Conservation (phyloP, 1,140 invertebrate species). For the Magallana gigas region DNA sequence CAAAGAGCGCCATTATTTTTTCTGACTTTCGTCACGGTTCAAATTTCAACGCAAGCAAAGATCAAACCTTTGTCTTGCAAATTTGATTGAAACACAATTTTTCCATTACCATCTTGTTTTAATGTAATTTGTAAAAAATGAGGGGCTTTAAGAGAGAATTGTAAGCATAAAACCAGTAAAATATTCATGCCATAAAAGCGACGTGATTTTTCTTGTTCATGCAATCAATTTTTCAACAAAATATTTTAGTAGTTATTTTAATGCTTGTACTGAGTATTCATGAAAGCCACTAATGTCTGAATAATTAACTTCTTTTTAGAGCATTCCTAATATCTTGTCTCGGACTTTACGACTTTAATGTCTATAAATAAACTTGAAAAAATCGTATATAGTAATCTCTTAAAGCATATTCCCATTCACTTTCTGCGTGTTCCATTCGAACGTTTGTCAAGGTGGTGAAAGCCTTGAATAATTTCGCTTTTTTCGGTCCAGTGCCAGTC, state of each 20-base stretch:
- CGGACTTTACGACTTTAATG: neutral
- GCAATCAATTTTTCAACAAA: slow-evolving; percentile 15
- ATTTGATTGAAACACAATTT: neutral
- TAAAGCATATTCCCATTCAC: too few relatives aligned
- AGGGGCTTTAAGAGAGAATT: neutral
- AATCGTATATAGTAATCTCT: too few relatives aligned
- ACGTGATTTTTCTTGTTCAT: neutral
- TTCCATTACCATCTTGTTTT: neutral
- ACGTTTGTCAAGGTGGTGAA: too few relatives aligned
- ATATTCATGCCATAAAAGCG: neutral
- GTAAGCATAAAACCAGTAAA: neutral
- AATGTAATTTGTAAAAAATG: neutral
- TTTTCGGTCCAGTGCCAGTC: too few relatives aligned
- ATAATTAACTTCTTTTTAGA: neutral
- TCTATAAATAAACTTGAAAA: neutral
- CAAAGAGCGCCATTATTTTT: neutral
- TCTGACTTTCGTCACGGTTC: slow-evolving; percentile 31
- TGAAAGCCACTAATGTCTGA: neutral
- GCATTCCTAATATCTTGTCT: neutral
- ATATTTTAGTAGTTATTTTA: neutral
- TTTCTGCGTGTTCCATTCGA: too few relatives aligned
- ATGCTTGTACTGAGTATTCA: neutral
- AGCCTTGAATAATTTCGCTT: too few relatives aligned
- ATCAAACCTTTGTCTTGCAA: neutral
- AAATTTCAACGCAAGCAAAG: neutral